Evolutionary conservation across 2,797 vertebrate species (phyloP), one percentile per base, ranked within the genome.

Genomic region (Enteromius treurensis): DNA sequence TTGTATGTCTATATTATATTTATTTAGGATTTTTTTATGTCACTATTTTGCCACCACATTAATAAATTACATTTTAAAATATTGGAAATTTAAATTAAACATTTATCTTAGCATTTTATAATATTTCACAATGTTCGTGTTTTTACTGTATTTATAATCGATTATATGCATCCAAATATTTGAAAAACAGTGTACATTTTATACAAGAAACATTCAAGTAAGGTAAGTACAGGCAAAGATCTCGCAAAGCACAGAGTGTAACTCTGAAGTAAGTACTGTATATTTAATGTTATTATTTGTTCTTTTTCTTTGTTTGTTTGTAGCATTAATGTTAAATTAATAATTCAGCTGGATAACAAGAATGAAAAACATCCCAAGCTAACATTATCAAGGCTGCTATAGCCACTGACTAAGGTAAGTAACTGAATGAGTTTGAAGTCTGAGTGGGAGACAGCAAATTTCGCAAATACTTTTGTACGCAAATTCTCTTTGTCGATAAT

Each of bases 261-360:
- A 15, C 69, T 49, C 1, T n/a, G 1, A 29, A 49, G 15, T 4
- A 49, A 29, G n/a, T 45, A 15, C 3, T 2, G 1, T 32, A 51
- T 45, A 71, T 71, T 74, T 53, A 13, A 58, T 76, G 73, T 40
- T 76, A n/a, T 40, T 58, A 17, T 26, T n/a, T n/a, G n/a, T n/a
- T 29, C 17, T 77, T n/a, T 15, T 45, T 45, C 23, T 75, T 58
- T 68, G 15, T 19, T 65, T 19, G 21, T 68, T 68, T 73, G 45
- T 21, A 51, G 45, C 19, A 4, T 53, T 32, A 11, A 23, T 23
- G 23, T 37, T 37, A 40, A 75, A 34, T 58, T 8, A 37, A 37
- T 55, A 49, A 73, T 73, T 71, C 23, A 29, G 45, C 69, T 49
- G 4, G 29, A 10, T 47, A 49, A 49, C 19, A 47, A 4, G 13